Base-by-base conservation (phyloP, 2,797 vertebrate species). In the Triplophysa yarkandensis region DNA sequence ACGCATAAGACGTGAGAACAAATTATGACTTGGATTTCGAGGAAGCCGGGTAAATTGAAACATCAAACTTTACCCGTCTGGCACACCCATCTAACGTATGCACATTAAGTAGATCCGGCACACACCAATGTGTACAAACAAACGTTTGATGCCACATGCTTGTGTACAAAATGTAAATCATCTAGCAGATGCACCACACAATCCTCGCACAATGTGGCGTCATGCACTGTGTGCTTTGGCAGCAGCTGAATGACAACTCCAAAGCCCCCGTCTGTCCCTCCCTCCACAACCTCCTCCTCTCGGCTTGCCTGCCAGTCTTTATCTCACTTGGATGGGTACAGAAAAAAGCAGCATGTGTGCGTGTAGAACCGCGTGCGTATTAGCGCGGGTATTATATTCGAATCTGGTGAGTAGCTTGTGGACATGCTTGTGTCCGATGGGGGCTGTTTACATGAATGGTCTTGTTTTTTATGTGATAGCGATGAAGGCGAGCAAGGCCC, bases 271-370 rank as follows among this genome's bases (percentile, higher is more conserved):
- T 55, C 71, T 74, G 78, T 50, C 77, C 69, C 28, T 16, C 55
- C 74, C 76, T 61, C 58, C 81, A 0, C 0, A 71, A 86, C 80
- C 86, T 74, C 85, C 84, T 85, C 80, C 88, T 88, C 85, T 89
- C 87, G 89, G 85, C 82, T 72, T 85, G 81, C 87, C 89, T 87
- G 88, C 89, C 83, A 88, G 90, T 90, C 81, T 93, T 94, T 94
- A 88, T 93, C 80, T 91, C 92, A 92, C 92, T 92, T 87, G 91
- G 88, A 86, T 87, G 85, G 87, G 80, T 86, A 87, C 84, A 82
- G 82, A 92, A 92, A 94, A 92, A 90, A 86, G 89, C 89, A 77
- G 73, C 63, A 21, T 77, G 50, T 66, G 58, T 75, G 41, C 83
- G 78, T 44, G 32, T 36, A 39, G 85, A 83, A 83, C 85, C 84